Conservation (phyloP, 2,113 vertebrate species). For the Hypanus sabinus region DNA sequence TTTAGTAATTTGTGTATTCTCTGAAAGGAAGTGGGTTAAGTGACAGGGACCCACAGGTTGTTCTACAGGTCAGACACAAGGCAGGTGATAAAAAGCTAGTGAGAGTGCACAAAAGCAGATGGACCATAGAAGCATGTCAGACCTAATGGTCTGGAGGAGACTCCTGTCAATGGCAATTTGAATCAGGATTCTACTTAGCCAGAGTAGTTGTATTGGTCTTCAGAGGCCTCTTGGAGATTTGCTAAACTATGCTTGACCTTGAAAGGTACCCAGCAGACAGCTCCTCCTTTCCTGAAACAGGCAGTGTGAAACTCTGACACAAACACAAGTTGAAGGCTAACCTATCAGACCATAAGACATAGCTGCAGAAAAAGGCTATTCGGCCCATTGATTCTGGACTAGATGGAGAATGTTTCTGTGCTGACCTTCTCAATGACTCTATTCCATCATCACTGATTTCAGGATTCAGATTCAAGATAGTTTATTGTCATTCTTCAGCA, state of each 20-base stretch:
- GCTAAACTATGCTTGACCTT: background rate
- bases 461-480: too few relatives aligned
- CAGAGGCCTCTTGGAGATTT: background rate
- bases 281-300: background rate
- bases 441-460: too few relatives aligned
- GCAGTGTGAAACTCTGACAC: background rate
- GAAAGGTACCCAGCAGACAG: background rate
- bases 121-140: background rate
- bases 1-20: background rate
- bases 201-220: background rate
- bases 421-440: too few relatives aligned
- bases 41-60: background rate
- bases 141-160: background rate
- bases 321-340: background rate
- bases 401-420: too few relatives aligned
- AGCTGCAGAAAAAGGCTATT: too few relatives aligned
- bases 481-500: too few relatives aligned
- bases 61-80: background rate
- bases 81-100: background rate
- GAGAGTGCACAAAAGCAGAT: background rate
- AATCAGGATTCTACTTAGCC: background rate
- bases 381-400: too few relatives aligned
- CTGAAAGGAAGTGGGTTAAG: constrained; percentile 11
- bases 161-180: background rate
- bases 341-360: background rate